These are phyloP conservation scores for Otis tarda DNA, from an alignment of 2,113 vertebrate genomes.

Conservation along the genomic window DNA sequence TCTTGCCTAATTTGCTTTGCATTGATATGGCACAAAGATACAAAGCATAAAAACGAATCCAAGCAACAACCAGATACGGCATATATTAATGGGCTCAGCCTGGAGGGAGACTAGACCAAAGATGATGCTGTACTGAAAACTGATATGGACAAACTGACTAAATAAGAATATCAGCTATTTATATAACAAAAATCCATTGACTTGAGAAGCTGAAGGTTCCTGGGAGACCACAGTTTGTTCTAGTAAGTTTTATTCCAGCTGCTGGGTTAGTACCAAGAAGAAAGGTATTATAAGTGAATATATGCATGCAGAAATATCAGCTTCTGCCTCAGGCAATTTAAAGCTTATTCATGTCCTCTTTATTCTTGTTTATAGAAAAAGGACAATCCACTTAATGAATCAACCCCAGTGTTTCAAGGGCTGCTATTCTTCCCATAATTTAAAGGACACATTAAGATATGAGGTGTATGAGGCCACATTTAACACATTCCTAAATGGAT, in stretches of 20 bases:
- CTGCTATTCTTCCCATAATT: not conserved
- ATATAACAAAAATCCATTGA: not conserved
- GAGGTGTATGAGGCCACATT: not conserved
- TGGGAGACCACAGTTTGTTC: not conserved
- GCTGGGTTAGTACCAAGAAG: not conserved
- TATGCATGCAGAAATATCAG: not conserved
- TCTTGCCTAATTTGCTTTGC: slow-evolving; percentile 36
- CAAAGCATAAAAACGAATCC: slow-evolving; percentile 52
- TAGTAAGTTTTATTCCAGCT: slow-evolving; percentile 16
- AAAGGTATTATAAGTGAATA: not conserved
- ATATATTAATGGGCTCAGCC: slow-evolving; percentile 15
- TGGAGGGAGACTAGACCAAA: not conserved
- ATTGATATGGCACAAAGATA: slow-evolving; percentile 54
- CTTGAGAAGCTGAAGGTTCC: not conserved
- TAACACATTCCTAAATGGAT: not conserved
- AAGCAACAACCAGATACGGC: not conserved
- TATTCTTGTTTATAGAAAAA: not conserved
- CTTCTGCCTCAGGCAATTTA: not conserved
- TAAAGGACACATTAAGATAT: not conserved
- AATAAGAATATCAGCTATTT: slow-evolving; percentile 42
- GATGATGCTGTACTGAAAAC: not conserved
- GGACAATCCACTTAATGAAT: not conserved
- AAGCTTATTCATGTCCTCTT: not conserved
- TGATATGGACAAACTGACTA: not conserved
- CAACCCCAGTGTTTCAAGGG: not conserved